Conservation (phyloP, 2,797 vertebrate species). For the Phoebastria nigripes region DNA sequence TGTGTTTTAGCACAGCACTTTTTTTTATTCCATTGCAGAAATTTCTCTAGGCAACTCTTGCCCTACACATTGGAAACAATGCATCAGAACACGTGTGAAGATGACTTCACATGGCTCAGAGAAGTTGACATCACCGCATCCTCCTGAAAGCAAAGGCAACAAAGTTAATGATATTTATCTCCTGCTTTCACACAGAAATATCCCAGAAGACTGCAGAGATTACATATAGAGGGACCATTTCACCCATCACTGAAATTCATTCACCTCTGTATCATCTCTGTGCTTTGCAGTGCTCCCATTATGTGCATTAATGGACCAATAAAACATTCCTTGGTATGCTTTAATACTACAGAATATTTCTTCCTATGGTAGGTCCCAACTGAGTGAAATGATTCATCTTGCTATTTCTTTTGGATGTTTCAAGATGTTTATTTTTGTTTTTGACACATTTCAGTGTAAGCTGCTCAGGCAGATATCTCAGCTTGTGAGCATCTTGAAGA, state of each 20-base stretch:
- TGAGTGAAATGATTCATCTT: slow-evolving; percentile 27
- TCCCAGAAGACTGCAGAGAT: not conserved
- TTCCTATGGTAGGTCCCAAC: not conserved
- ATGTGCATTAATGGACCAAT: not conserved
- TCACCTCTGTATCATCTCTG: not conserved
- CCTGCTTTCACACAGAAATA: not conserved
- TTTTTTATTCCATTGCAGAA: not conserved
- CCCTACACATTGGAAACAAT: not conserved
- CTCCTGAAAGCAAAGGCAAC: not conserved
- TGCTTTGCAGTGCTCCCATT: not conserved
- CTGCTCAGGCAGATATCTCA: not conserved
- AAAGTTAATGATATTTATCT: not conserved
- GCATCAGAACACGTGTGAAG: not conserved
- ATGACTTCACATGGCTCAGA: not conserved
- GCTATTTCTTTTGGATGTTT: not conserved
- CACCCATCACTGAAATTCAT: slow-evolving; percentile 19
- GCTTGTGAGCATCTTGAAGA: not conserved
- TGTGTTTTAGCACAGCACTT: not conserved
- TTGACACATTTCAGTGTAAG: slow-evolving; percentile 10
- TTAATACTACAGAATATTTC: slow-evolving; percentile 4
- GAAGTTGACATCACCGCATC: not conserved
- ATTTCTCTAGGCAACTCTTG: not conserved
- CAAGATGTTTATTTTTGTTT: slow-evolving; percentile 1
- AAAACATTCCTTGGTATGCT: not conserved
- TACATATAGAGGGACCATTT: not conserved